Percentiles rank a stretch among this genome's conserved stretches.
Evolutionary conservation across 64 coral and sea anemone species (phyloP).

Genomic region (Montipora foliosa): DNA sequence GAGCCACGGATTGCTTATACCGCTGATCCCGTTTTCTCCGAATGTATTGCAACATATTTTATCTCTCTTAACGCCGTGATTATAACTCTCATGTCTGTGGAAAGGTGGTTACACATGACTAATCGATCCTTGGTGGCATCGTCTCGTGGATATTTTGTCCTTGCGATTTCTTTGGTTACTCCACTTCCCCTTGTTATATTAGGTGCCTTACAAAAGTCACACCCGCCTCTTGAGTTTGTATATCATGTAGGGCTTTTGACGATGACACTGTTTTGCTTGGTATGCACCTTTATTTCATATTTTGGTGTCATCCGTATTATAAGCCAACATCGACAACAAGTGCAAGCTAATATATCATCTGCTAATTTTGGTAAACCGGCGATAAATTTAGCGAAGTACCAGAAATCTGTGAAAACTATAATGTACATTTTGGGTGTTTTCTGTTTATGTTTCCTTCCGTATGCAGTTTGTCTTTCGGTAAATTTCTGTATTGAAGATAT

Average conservation of each 20-base stretch:
- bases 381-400: constrained; percentile 27
- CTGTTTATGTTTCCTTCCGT: background rate
- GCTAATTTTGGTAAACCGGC: background rate
- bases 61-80: background rate
- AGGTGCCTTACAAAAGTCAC: background rate
- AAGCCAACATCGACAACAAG: background rate
- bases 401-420: background rate
- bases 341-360: background rate
- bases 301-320: constrained; percentile 6
- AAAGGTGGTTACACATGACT: background rate
- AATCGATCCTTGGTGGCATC: background rate
- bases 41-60: background rate
- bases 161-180: background rate
- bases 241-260: background rate
- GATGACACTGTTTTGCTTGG: background rate
- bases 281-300: background rate
- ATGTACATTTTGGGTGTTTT: background rate
- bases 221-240: background rate
- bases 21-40: background rate
- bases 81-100: background rate
- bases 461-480: background rate
- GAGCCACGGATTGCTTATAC: background rate
- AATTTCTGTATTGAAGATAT: background rate
- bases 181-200: background rate
- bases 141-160: background rate